These are phyloP conservation scores for Drosophila pseudoobscura DNA, from an alignment of 1,140 invertebrate species.

Conservation along the genomic window DNA sequence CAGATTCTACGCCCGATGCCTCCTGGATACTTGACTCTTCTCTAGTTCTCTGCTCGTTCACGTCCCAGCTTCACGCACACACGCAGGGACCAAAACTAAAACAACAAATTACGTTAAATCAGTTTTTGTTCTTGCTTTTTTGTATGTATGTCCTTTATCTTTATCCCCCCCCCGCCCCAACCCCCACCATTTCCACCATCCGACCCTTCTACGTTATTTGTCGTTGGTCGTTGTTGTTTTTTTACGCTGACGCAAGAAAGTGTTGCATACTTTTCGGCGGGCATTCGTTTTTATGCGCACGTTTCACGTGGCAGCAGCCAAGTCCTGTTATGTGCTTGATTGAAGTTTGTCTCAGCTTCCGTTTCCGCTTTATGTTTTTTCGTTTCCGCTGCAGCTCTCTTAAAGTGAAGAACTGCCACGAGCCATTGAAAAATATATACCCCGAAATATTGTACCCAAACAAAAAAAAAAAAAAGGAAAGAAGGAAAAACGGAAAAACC, in stretches of 20 bases:
- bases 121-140: constrained; percentile 35
- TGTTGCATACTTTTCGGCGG: constrained; percentile 73
- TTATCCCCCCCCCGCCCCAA: neutral
- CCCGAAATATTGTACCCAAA: neutral
- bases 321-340: constrained; percentile 48
- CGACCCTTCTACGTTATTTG: constrained; percentile 1
- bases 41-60: neutral
- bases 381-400: neutral
- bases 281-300: constrained; percentile 71
- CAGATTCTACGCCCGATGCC: constrained; percentile 35
- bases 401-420: constrained; percentile 1
- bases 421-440: constrained; percentile 9
- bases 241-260: constrained; percentile 65
- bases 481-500: constrained; percentile 1
- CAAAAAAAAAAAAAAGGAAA: constrained; percentile 4
- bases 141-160: constrained; percentile 23
- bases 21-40: constrained; percentile 39
- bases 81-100: constrained; percentile 43
- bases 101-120: constrained; percentile 66
- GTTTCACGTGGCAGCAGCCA: constrained; percentile 32
- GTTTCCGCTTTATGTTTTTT: neutral
- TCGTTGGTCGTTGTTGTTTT: constrained; percentile 19
- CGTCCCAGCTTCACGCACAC: neutral
- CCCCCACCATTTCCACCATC: neutral
- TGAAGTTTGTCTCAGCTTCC: constrained; percentile 49